Evolutionary conservation across 2,888 invertebrate species (phyloP).

Genomic region (Octonoba sinensis): DNA sequence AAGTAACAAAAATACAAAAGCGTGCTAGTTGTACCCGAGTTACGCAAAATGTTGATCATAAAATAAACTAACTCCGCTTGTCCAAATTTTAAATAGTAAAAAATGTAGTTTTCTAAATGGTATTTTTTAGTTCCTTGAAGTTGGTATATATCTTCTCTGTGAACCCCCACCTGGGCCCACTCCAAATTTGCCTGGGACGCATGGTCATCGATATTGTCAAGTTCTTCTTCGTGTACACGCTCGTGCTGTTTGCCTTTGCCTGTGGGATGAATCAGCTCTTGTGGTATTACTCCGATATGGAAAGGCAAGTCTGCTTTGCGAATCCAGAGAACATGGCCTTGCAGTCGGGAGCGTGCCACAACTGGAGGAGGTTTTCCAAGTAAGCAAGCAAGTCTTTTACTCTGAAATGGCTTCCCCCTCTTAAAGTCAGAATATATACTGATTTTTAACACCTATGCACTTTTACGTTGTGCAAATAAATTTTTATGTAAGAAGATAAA

Average conservation of each 20-base stretch:
- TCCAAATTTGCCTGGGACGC: conserved; percentile 76
- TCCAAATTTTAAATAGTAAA: no score
- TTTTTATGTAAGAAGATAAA: no score
- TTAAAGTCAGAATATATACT: no score
- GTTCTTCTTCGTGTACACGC: conserved; percentile 75
- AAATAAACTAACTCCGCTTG: no score
- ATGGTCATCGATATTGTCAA: conserved; percentile 78
- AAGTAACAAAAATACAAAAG: no score
- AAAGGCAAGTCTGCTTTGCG: conserved; percentile 67
- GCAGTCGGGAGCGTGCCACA: conserved; percentile 69
- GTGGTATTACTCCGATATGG: conserved; percentile 85
- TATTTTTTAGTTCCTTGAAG: conserved; percentile 74
- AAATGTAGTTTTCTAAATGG: no score
- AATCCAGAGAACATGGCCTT: conserved; percentile 33
- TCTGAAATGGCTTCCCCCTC: no score
- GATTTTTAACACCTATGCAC: no score
- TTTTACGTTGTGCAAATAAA: no score
- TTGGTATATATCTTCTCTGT: conserved; percentile 78
- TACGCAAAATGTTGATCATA: no score
- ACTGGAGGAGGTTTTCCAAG: conserved; percentile 73
- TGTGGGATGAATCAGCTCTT: conserved; percentile 84
- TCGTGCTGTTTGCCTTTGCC: conserved; percentile 76
- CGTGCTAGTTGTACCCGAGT: no score
- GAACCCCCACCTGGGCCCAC: conserved; percentile 77
- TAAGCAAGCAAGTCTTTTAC: conserved; percentile 68